Conservation (phyloP, 2,797 vertebrate species). For the Eulemur coronatus region DNA sequence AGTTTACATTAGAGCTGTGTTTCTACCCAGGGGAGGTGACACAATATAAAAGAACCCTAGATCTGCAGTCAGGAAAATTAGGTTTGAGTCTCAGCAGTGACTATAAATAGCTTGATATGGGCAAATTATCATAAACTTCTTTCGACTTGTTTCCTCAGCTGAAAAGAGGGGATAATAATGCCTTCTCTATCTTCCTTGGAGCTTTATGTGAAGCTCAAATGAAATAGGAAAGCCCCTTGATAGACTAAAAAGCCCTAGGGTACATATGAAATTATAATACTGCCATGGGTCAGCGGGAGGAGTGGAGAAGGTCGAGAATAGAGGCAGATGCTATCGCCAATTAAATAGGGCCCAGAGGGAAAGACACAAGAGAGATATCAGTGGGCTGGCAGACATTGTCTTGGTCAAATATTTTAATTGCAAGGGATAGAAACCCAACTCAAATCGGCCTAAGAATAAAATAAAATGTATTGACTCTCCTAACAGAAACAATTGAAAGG, state of each 20-base stretch:
- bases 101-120: background rate
- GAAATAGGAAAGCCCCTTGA: background rate
- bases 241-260: background rate
- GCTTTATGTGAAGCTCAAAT: background rate
- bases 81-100: background rate
- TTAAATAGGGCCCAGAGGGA: background rate
- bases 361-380: background rate
- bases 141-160: background rate
- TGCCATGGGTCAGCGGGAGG: background rate
- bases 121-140: background rate
- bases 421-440: slow-evolving; percentile 23
- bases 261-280: background rate
- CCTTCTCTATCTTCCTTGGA: background rate
- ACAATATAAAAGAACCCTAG: background rate
- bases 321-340: background rate
- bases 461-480: background rate
- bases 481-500: slow-evolving; percentile 32
- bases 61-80: background rate
- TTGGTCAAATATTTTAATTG: background rate
- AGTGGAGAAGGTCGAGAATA: background rate
- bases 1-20: slow-evolving; percentile 41
- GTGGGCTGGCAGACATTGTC: background rate
- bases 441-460: background rate
- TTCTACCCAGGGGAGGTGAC: slow-evolving; percentile 35
- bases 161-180: background rate